Conservation (phyloP, 2,888 invertebrate genomes). For the Mamestra brassicae region DNA sequence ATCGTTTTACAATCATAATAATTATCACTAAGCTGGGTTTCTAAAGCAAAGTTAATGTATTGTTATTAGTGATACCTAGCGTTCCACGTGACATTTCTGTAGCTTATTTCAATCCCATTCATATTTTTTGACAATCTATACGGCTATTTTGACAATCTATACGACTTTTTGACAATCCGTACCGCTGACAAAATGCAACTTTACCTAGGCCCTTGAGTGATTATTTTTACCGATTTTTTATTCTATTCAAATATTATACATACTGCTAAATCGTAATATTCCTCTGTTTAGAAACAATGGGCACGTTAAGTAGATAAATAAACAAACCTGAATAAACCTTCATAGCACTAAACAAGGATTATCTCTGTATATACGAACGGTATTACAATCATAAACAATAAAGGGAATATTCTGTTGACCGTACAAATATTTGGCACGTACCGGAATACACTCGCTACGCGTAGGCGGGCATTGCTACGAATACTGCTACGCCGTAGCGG, state of each 20-base stretch:
- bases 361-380: conserved; percentile 13
- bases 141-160: too few relatives aligned
- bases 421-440: conserved; percentile 49
- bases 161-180: too few relatives aligned
- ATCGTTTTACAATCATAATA: not conserved
- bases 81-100: not conserved
- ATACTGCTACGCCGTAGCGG: conserved; percentile 43
- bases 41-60: not conserved
- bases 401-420: conserved; percentile 9
- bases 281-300: not conserved
- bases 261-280: not conserved
- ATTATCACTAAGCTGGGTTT: not conserved
- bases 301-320: not conserved
- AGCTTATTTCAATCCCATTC: too few relatives aligned
- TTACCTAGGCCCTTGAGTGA: not conserved
- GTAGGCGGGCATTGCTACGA: conserved; percentile 29
- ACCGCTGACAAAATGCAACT: not conserved
- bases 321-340: conserved; percentile 8
- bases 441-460: conserved; percentile 1
- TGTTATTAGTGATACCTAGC: too few relatives aligned
- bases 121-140: too few relatives aligned
- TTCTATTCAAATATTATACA: too few relatives aligned
- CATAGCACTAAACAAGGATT: conserved; percentile 15
- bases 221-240: not conserved
- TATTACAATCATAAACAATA: conserved; percentile 32